Conservation (phyloP, 2,888 invertebrate genomes). For the Branchipolynoe longqiensis region DNA sequence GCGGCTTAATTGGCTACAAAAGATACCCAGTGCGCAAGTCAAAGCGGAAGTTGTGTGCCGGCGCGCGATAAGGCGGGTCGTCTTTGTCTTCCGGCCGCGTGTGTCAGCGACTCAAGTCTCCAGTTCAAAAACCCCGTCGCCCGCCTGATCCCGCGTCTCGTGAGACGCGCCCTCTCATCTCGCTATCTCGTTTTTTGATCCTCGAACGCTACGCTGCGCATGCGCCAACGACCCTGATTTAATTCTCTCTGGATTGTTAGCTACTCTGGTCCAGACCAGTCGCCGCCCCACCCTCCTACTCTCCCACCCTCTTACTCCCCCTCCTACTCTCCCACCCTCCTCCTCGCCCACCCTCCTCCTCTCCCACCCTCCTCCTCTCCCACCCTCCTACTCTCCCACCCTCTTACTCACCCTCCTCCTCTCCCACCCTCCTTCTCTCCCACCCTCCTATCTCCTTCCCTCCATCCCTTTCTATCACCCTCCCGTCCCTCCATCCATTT, state of each 20-base stretch:
- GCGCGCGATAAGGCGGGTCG: slow-evolving; percentile 24
- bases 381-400: neutral
- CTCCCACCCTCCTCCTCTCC: neutral
- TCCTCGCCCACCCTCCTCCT: neutral
- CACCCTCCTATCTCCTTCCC: neutral
- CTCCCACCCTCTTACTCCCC: neutral
- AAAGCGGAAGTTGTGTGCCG: slow-evolving; percentile 28
- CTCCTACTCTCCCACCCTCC: neutral
- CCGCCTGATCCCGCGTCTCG: slow-evolving; percentile 44
- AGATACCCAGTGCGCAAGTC: slow-evolving; percentile 7
- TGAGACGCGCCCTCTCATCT: slow-evolving; percentile 39
- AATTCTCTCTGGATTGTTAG: neutral
- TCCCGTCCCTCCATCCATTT: slow-evolving; percentile 4
- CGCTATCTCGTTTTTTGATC: slow-evolving; percentile 47
- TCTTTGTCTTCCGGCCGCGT: slow-evolving; percentile 38
- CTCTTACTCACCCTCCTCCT: neutral
- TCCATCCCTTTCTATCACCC: neutral
- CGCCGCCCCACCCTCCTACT: neutral
- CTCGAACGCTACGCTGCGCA: slow-evolving; percentile 45
- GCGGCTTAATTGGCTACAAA: slow-evolving; percentile 46
- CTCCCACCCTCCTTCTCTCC: neutral
- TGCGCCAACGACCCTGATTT: slow-evolving; percentile 47
- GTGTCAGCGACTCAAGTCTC: slow-evolving; percentile 42
- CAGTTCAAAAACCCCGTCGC: slow-evolving; percentile 37
- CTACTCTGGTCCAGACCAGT: neutral